These are phyloP conservation scores for Sclerodermus sp. DNA, from an alignment of 2,888 invertebrate genomes.

Conservation along the genomic window DNA sequence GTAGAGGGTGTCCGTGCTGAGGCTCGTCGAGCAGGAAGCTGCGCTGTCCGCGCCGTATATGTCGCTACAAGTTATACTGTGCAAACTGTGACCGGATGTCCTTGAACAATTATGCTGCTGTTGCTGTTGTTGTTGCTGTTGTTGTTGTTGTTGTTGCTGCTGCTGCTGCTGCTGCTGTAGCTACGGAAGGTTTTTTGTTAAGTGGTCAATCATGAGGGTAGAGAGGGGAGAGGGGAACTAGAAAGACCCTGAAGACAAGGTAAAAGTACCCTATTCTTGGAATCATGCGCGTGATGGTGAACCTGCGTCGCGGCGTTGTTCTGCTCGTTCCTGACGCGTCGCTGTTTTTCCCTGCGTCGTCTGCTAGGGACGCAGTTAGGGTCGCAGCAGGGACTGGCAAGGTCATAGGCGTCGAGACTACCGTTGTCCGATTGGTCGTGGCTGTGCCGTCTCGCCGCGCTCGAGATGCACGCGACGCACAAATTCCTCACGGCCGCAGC, in stretches of 20 bases:
- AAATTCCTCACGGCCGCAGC: constrained; percentile 36
- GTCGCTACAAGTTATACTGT: constrained; percentile 80
- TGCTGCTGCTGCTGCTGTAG: constrained; percentile 43
- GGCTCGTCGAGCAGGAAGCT: constrained; percentile 80
- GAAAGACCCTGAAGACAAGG: constrained; percentile 26
- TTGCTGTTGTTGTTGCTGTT: constrained; percentile 24
- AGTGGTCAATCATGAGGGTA: too few species aligned
- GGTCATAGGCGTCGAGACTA: constrained; percentile 82
- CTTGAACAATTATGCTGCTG: constrained; percentile 44
- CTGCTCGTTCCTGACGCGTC: constrained; percentile 53
- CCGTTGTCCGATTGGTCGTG: constrained; percentile 61
- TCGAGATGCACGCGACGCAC: constrained; percentile 55
- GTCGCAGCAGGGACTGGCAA: constrained; percentile 85
- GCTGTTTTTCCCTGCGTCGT: constrained; percentile 63
- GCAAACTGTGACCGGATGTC: constrained; percentile 65
- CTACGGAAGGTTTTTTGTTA: too few species aligned
- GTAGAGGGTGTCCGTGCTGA: constrained; percentile 84
- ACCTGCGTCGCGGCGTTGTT: constrained; percentile 55
- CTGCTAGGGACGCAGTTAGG: constrained; percentile 79
- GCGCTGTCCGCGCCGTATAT: constrained; percentile 69
- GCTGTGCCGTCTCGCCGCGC: constrained; percentile 40
- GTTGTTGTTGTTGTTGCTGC: constrained; percentile 32
- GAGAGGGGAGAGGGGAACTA: too few species aligned
- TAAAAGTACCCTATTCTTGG: background rate
- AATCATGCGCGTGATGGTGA: constrained; percentile 10